These are phyloP conservation scores for Gobiocypris rarus DNA, from an alignment of 2,113 vertebrate species.

Conservation along the genomic window DNA sequence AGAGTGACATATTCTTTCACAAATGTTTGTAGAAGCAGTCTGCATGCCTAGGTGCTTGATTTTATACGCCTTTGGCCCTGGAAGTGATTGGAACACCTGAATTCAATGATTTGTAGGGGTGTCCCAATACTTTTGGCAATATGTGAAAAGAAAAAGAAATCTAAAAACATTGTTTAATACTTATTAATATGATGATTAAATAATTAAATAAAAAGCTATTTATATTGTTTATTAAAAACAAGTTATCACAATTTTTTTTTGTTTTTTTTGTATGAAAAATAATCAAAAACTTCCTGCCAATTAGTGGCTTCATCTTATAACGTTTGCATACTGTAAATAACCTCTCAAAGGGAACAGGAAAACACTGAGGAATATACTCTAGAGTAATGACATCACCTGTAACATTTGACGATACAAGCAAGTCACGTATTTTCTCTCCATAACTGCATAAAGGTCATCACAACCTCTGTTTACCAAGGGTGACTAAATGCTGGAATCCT, in stretches of 20 bases:
- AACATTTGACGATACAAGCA: neutral
- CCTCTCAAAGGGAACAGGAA: neutral
- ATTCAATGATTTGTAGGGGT: no score
- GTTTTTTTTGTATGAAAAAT: neutral
- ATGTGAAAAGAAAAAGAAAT: neutral
- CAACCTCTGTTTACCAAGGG: slow-evolving; percentile 8
- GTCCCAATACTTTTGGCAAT: no score
- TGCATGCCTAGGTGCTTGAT: no score
- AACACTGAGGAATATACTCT: neutral
- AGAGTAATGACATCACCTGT: slow-evolving; percentile 17
- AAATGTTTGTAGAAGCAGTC: no score
- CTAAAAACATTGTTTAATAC: neutral
- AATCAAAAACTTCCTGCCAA: neutral
- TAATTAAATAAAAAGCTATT: no score
- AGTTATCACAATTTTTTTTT: no score
- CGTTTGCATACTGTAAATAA: neutral
- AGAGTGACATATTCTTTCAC: no score
- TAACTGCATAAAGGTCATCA: neutral
- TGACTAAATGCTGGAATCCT: slow-evolving; percentile 40
- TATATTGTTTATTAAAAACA: no score
- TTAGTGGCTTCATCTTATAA: neutral
- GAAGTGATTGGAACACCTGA: no score
- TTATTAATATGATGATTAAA: neutral
- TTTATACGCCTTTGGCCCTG: no score
- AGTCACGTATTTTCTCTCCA: slow-evolving; percentile 5